Evolutionary conservation across 2,113 vertebrate genomes (phyloP), one percentile per base, ranked within the genome.

Genomic region (Sula dactylatra): DNA sequence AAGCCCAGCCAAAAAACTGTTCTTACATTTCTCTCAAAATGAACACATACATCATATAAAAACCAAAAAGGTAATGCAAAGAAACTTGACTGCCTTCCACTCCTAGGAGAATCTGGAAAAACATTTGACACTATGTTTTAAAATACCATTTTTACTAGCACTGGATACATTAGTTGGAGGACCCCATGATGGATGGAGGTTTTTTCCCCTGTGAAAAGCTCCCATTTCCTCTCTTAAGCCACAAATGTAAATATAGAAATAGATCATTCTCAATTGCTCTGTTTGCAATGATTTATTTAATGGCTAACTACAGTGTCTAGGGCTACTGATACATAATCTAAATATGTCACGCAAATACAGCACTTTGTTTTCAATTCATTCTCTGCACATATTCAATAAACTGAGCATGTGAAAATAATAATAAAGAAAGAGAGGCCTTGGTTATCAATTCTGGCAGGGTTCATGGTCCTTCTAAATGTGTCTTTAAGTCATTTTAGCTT

Each of bases 361-460:
- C 89, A 90, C n/a, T 95, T 97, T 42, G 24, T 85, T 96, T 92
- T 67, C 93, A 87, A 89, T 92, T 95, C 78, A 74, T 94, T 91
- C n/a, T 69, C 88, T 67, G 29, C 65, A 77, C n/a, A 47, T 69
- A 77, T 62, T 89, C 70, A 93, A 85, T 80, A 91, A 94, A 83
- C 21, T n/a, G 59, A 92, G 73, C 32, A 66, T 85, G 65, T 82
- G 78, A 90, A 90, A 95, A 90, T 47, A 93, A 90, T 47, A 93
- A 93, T 70, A 80, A 78, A 73, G 81, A 32, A 80, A 81, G 56
- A 5, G 3, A 80, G 59, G 67, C 70, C 44, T 80, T 25, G 12
- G 84, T 94, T 95, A 95, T 91, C 16, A 8, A 18, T 91, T 91
- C 81, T 85, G 88, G 82, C 92, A 93, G 92, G 88, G 88, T 87